These are phyloP conservation scores for Cebus imitator DNA, from an alignment of 2,113 vertebrate genomes.

Conservation along the genomic window DNA sequence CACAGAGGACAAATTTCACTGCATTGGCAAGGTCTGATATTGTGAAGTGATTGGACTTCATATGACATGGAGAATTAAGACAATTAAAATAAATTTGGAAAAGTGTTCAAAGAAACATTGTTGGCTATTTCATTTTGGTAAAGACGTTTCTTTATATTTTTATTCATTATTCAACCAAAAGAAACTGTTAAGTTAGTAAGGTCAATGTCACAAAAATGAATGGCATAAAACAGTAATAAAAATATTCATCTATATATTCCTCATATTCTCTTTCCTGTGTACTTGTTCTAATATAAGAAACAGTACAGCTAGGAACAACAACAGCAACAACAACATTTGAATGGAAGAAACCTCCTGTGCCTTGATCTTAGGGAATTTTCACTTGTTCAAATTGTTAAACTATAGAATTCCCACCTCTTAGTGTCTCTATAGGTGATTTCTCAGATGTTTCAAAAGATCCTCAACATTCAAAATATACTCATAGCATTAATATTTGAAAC, in stretches of 20 bases:
- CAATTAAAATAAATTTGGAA: neutral
- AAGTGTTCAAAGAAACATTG: neutral
- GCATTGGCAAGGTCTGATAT: neutral
- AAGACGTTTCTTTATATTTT: neutral
- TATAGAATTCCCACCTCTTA: neutral
- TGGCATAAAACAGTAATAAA: neutral
- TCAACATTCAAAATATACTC: neutral
- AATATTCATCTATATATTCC: rapidly evolving
- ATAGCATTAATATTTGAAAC: neutral
- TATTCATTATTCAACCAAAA: neutral
- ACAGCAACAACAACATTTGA: neutral
- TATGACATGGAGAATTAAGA: neutral
- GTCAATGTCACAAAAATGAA: rapidly evolving
- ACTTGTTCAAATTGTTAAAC: neutral
- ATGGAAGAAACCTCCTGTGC: neutral
- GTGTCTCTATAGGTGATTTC: neutral
- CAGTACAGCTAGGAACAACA: neutral
- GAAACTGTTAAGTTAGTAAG: neutral
- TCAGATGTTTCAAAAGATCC: neutral
- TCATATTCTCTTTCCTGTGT: neutral
- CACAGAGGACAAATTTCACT: slow-evolving; percentile 58
- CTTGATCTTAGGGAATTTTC: neutral
- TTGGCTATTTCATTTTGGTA: neutral
- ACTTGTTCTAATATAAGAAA: neutral
- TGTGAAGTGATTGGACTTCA: neutral